Conservation (phyloP, 1,140 invertebrate species). For the Lepidurus packardi region DNA sequence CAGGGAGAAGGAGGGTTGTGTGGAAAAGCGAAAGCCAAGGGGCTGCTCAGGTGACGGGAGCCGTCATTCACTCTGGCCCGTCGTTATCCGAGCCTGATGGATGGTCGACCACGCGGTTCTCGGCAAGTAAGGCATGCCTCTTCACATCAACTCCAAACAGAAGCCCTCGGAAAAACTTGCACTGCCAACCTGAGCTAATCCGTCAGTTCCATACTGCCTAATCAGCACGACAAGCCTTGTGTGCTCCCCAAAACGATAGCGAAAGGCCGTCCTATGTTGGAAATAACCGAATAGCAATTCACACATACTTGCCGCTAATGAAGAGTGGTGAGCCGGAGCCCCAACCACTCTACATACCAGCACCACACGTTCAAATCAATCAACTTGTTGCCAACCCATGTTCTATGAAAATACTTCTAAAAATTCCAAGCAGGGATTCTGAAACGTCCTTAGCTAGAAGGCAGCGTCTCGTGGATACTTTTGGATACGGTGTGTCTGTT, state of each 20-base stretch:
- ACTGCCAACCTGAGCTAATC: constrained; percentile 21
- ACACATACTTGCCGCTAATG: constrained; percentile 9
- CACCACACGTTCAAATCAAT: neutral
- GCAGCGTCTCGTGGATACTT: too few species aligned
- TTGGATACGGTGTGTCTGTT: too few species aligned
- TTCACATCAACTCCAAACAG: constrained; percentile 19
- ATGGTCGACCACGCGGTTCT: constrained; percentile 3
- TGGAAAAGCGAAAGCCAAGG: constrained; percentile 13
- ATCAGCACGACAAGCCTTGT: neutral
- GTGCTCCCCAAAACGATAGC: neutral
- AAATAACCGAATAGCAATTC: neutral
- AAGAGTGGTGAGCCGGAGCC: neutral
- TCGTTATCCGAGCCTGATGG: constrained; percentile 20
- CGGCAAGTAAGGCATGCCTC: constrained; percentile 16
- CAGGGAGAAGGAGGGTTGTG: constrained; percentile 20
- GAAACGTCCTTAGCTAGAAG: too few species aligned
- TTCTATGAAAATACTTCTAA: too few species aligned
- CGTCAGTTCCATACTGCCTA: neutral
- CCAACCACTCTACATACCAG: neutral
- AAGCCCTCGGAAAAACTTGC: constrained; percentile 14
- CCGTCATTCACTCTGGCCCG: constrained; percentile 17
- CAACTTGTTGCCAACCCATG: too few species aligned
- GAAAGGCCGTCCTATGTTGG: neutral
- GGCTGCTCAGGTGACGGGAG: constrained; percentile 20
- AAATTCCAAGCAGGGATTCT: too few species aligned